phyloP scores from a whole-genome alignment of 2,888 invertebrate species.

The Pemphredon lugubris region DNA sequence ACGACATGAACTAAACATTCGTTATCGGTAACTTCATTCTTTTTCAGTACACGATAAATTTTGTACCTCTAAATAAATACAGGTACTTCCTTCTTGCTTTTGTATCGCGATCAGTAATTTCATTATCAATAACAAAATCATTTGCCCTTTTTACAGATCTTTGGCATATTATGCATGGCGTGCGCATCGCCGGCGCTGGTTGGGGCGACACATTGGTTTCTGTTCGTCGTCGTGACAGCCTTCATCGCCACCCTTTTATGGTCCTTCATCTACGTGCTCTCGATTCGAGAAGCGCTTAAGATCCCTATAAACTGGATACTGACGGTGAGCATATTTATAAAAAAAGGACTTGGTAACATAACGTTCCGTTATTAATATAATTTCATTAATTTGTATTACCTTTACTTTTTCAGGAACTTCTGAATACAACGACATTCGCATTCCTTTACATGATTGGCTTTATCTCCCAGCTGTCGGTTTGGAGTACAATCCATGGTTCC shows the following conservation, averaged over 20 bases:
- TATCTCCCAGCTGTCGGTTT: conserved; percentile 88
- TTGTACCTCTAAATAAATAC: too few species aligned
- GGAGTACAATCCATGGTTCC: conserved; percentile 79
- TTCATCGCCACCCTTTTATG: conserved; percentile 92
- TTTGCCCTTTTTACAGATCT: conserved; percentile 84
- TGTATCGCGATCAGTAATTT: too few species aligned
- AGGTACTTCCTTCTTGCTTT: too few species aligned
- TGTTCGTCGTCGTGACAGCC: conserved; percentile 90
- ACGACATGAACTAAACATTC: too few species aligned
- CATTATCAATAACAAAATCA: too few species aligned
- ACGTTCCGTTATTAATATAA: too few species aligned
- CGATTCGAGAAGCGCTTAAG: conserved; percentile 89
- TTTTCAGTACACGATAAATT: too few species aligned
- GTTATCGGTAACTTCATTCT: too few species aligned
- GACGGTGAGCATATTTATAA: conserved; percentile 89
- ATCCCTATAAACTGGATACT: conserved; percentile 92
- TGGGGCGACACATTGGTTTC: conserved; percentile 89
- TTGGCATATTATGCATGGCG: conserved; percentile 93
- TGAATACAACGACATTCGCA: conserved; percentile 88
- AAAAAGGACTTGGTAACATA: too few species aligned
- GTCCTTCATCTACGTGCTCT: conserved; percentile 90
- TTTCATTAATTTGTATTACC: too few species aligned
- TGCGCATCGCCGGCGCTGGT: conserved; percentile 87
- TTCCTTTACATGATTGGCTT: conserved; percentile 90
- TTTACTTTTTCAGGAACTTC: conserved; percentile 90